A percentile compares a stretch with the other conserved stretches of the same genome.
Conservation (phyloP, 1,140 invertebrate genomes). For the Nebria ingens region DNA sequence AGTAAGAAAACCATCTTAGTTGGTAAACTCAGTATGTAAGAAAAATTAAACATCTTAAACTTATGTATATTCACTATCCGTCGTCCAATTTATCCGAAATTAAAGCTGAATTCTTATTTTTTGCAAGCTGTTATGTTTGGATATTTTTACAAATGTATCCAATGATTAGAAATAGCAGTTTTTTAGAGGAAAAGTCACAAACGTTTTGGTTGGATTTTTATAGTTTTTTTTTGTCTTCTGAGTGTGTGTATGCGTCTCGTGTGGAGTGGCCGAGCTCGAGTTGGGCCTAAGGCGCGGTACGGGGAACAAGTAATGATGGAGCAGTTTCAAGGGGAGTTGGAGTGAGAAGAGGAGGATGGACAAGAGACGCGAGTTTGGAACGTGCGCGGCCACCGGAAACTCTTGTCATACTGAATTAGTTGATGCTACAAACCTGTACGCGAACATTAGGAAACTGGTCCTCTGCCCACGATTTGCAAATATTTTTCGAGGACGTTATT, state of each 20-base stretch:
- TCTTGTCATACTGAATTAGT: not conserved
- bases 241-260: too few species aligned
- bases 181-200: not conserved
- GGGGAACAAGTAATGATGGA: not conserved
- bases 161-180: not conserved
- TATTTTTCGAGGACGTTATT: not conserved
- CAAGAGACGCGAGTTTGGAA: not conserved
- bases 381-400: not conserved
- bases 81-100: too few species aligned
- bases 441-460: too few species aligned
- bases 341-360: not conserved
- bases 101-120: too few species aligned
- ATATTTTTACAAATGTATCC: too few species aligned
- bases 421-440: not conserved
- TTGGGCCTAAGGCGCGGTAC: not conserved
- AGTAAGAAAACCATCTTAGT: too few species aligned
- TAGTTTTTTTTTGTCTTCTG: not conserved
- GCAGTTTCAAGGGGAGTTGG: not conserved
- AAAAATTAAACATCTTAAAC: too few species aligned
- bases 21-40: too few species aligned
- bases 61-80: too few species aligned
- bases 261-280: not conserved
- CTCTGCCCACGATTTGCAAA: not conserved
- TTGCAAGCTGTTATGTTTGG: too few species aligned
- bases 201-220: not conserved